These are phyloP conservation scores for Dermolepida albohirtum DNA, from an alignment of 2,888 invertebrate genomes.

Conservation along the genomic window DNA sequence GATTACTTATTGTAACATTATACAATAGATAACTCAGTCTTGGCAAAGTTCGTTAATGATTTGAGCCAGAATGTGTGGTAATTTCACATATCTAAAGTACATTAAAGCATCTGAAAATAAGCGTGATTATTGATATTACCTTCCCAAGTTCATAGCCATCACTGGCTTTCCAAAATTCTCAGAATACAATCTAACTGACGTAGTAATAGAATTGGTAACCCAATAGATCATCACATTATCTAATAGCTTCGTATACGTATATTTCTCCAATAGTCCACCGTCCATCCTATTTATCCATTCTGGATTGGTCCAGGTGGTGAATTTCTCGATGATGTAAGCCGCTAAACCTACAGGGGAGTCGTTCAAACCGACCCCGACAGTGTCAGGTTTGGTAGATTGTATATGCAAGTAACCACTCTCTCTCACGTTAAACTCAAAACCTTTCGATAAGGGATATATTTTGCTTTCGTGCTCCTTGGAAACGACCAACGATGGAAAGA, in stretches of 20 bases:
- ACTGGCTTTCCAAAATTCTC: conserved; percentile 67
- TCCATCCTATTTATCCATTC: conserved; percentile 66
- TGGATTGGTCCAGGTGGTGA: conserved; percentile 76
- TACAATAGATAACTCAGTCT: too few species aligned
- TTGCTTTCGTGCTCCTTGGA: conserved; percentile 67
- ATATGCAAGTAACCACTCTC: conserved; percentile 78
- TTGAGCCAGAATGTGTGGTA: too few species aligned
- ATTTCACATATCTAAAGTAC: background rate
- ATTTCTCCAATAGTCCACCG: conserved; percentile 75
- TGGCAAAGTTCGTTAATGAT: too few species aligned
- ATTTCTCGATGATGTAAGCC: conserved; percentile 88
- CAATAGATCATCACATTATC: conserved; percentile 88
- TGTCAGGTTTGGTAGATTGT: conserved; percentile 91
- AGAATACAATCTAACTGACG: conserved; percentile 79
- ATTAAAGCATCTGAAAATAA: background rate
- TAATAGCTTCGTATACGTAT: conserved; percentile 76
- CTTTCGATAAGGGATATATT: conserved; percentile 68
- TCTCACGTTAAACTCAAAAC: conserved; percentile 62
- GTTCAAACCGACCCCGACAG: conserved; percentile 75
- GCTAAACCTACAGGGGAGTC: conserved; percentile 85
- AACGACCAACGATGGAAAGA: conserved; percentile 71
- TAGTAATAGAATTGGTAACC: conserved; percentile 77
- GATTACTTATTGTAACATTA: too few species aligned
- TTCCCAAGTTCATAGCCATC: conserved; percentile 44
- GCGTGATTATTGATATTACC: conserved; percentile 58